Evolutionary conservation across 2,888 invertebrate genomes (phyloP).

Genomic region (Volucella zonaria): DNA sequence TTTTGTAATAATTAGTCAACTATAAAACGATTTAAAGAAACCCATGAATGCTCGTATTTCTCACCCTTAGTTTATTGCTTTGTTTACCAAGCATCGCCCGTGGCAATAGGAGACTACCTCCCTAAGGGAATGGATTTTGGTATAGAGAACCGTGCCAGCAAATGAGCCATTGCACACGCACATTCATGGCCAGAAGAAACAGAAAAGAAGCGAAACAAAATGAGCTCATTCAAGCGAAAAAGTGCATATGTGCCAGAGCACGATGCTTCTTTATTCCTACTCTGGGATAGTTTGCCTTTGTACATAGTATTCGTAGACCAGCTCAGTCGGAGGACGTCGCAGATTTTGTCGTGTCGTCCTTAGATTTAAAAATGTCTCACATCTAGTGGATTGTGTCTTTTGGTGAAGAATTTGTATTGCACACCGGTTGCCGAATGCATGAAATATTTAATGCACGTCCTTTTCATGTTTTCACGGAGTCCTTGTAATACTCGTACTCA

Average conservation of each 20-base stretch:
- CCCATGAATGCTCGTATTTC: too few species aligned
- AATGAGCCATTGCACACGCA: conserved; percentile 68
- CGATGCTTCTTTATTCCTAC: neutral
- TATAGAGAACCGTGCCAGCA: conserved; percentile 49
- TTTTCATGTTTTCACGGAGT: conserved; percentile 7
- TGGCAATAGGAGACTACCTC: conserved; percentile 41
- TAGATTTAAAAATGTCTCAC: conserved; percentile 5
- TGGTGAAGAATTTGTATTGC: conserved; percentile 6
- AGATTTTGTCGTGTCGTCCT: conserved; percentile 18
- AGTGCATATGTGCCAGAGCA: neutral
- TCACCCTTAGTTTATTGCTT: conserved; percentile 56
- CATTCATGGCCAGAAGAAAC: conserved; percentile 35
- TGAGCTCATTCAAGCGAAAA: conserved; percentile 53
- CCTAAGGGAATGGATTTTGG: conserved; percentile 49
- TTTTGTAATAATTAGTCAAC: conserved; percentile 48
- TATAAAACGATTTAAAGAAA: conserved; percentile 23
- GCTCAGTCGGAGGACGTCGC: neutral
- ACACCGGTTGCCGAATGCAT: conserved; percentile 39
- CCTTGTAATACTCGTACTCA: conserved; percentile 52
- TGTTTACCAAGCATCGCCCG: conserved; percentile 48
- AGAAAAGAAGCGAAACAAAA: conserved; percentile 31
- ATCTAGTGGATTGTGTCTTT: conserved; percentile 17
- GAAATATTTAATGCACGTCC: conserved; percentile 39
- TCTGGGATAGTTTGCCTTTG: too few species aligned
- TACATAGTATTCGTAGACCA: neutral